Percentiles rank a stretch among this genome's conserved stretches.
Conservation (phyloP, 1,140 invertebrate genomes). For the Drosophila pseudoobscura region DNA sequence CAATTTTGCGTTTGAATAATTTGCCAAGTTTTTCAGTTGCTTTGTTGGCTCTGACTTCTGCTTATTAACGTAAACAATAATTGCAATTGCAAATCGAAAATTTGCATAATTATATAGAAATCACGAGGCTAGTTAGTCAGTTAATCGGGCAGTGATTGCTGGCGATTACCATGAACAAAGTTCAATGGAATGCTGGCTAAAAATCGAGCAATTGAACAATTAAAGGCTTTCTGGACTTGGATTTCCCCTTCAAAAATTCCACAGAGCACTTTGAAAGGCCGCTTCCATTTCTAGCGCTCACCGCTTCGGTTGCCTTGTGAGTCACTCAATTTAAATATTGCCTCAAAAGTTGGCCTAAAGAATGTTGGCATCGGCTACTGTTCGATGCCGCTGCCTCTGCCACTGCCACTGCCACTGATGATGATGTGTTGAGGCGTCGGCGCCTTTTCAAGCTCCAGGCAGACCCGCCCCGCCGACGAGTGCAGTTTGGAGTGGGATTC, state of each 20-base stretch:
- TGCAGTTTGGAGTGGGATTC: slow-evolving; percentile 29
- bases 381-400: slow-evolving; percentile 11
- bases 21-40: slow-evolving; percentile 52
- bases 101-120: slow-evolving; percentile 82
- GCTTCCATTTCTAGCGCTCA: slow-evolving; percentile 30
- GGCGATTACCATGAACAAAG: slow-evolving; percentile 39
- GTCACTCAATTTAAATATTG: slow-evolving; percentile 46
- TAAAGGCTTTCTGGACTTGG: not conserved
- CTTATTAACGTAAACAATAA: slow-evolving; percentile 71
- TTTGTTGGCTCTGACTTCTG: slow-evolving; percentile 36
- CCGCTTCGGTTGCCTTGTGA: slow-evolving; percentile 20
- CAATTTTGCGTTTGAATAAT: slow-evolving; percentile 78
- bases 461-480: slow-evolving; percentile 20
- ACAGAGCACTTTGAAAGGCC: slow-evolving; percentile 4
- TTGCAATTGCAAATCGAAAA: slow-evolving; percentile 65
- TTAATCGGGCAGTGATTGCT: slow-evolving; percentile 51
- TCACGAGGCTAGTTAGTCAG: slow-evolving; percentile 74
- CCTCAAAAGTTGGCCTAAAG: slow-evolving; percentile 23
- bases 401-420: not conserved
- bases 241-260: slow-evolving; percentile 1
- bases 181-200: slow-evolving; percentile 36
- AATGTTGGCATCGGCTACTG: slow-evolving; percentile 45
- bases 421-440: slow-evolving; percentile 51
- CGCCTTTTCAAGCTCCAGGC: slow-evolving; percentile 42
- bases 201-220: slow-evolving; percentile 33